These are phyloP conservation scores for Arenaria interpres DNA, from an alignment of 2,113 vertebrate genomes.

Conservation along the genomic window DNA sequence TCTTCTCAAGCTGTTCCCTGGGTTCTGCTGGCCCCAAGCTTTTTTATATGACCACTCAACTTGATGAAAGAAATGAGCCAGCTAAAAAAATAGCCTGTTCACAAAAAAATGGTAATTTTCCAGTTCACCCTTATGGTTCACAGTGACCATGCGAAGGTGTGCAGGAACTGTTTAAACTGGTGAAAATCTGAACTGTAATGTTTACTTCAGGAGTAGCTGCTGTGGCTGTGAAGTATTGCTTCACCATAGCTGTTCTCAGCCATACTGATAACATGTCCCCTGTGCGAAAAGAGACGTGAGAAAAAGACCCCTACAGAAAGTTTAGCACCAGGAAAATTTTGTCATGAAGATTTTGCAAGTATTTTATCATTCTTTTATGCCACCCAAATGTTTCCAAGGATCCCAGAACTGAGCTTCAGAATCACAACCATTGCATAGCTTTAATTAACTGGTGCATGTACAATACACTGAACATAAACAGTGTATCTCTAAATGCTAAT, in stretches of 20 bases:
- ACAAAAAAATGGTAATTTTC: neutral
- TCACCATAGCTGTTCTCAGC: neutral
- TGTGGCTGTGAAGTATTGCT: neutral
- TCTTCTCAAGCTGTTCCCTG: neutral
- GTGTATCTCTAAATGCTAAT: constrained; percentile 27
- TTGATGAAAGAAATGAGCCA: neutral
- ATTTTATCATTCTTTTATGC: neutral
- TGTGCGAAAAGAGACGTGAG: neutral
- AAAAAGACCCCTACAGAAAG: neutral
- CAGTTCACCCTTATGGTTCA: neutral
- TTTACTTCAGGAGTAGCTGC: neutral
- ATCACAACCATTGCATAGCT: neutral
- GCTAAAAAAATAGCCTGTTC: neutral
- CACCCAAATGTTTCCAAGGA: neutral
- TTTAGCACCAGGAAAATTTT: neutral
- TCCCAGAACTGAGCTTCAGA: neutral
- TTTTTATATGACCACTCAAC: neutral
- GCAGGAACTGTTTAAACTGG: neutral
- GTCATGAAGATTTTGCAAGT: neutral
- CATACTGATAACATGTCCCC: neutral
- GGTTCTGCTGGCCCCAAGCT: neutral
- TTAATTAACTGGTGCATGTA: constrained; percentile 28
- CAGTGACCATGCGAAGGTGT: neutral
- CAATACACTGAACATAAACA: neutral
- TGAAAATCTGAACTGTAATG: neutral